A percentile compares a stretch with the other conserved stretches of the same genome.
phyloP scores from a whole-genome alignment of 2,888 invertebrate species.

The Agrotis exclamationis region DNA sequence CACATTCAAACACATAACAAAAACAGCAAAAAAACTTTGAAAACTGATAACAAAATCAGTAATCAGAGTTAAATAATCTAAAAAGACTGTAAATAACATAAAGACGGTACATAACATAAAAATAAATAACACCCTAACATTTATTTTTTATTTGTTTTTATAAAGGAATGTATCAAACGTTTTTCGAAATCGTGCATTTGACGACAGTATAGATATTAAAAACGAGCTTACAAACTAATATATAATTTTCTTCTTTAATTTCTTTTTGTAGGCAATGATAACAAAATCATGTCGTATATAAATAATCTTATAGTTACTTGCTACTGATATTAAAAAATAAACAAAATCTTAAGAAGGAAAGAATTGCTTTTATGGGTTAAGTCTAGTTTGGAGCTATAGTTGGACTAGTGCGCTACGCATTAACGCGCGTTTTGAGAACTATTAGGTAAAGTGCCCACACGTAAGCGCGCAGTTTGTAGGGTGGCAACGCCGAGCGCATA shows the following conservation, averaged over 20 bases:
- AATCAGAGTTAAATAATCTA: conserved; percentile 37
- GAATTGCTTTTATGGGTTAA: no score
- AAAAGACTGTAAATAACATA: conserved; percentile 31
- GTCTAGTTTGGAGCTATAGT: no score
- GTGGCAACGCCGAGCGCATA: no score
- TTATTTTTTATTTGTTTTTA: conserved; percentile 17
- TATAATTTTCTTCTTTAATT: not conserved
- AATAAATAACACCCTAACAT: conserved; percentile 41
- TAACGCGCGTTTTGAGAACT: no score
- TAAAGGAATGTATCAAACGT: conserved; percentile 68
- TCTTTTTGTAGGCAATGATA: conserved; percentile 4
- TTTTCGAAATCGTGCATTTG: conserved; percentile 13
- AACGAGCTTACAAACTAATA: conserved; percentile 44
- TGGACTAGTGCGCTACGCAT: no score
- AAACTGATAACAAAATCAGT: conserved; percentile 38
- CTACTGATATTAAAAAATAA: not conserved
- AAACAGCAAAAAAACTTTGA: conserved; percentile 26
- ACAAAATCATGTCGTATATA: conserved; percentile 22
- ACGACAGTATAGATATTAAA: not conserved
- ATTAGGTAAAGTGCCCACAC: no score
- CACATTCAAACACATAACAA: conserved; percentile 28
- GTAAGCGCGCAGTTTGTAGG: no score
- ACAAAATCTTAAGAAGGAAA: not conserved
- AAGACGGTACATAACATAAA: conserved; percentile 40
- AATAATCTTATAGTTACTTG: not conserved